Evolutionary conservation across 2,113 vertebrate species (phyloP).

Genomic region (Patagioenas fasciata): DNA sequence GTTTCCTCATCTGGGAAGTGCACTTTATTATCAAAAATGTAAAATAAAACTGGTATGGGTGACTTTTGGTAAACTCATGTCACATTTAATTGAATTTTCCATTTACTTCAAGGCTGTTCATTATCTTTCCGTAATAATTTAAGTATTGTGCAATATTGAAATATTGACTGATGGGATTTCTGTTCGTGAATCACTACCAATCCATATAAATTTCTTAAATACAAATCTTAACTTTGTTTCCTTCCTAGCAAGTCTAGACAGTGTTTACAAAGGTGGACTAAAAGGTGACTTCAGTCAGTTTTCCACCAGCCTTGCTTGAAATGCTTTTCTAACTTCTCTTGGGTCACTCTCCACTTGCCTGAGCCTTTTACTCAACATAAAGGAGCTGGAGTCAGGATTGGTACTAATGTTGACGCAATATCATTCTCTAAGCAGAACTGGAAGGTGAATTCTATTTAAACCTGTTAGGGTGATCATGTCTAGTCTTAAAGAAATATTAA

Average conservation of each 20-base stretch:
- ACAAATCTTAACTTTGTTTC: neutral
- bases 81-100: neutral
- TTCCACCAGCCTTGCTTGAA: neutral
- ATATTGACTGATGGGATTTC: neutral
- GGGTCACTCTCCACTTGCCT: neutral
- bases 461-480: neutral
- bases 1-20: neutral
- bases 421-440: neutral
- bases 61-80: neutral
- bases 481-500: neutral
- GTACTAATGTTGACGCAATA: neutral
- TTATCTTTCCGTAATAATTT: neutral
- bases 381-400: neutral
- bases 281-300: neutral
- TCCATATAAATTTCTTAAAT: neutral
- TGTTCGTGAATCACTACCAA: neutral
- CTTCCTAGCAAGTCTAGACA: neutral
- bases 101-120: neutral
- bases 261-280: neutral
- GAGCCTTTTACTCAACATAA: neutral
- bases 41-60: neutral
- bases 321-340: neutral
- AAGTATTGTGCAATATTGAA: neutral
- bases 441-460: neutral
- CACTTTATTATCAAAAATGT: neutral